Base-by-base conservation (phyloP, 2,113 vertebrate genomes). In the Myiopsitta monachus region DNA sequence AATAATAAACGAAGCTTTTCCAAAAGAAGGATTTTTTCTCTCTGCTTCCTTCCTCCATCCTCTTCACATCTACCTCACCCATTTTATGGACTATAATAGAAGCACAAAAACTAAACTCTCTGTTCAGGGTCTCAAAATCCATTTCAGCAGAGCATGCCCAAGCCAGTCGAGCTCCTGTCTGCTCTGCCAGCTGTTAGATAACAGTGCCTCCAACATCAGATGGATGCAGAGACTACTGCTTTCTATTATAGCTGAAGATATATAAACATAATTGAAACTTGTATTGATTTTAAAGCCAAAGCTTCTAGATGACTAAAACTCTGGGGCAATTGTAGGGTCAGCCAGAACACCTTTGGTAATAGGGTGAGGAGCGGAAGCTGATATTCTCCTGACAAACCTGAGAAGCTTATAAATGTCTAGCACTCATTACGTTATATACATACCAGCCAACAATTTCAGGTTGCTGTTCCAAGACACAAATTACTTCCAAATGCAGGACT, bases 261-360 rank as follows among this genome's bases (percentile, higher is more conserved):
- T 77, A 94, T 94, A 94, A 92, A 93, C 79, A 62, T 78, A 81
- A 81, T 84, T 95, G 92, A 87, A 95, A 76, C 76, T 82, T 54
- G 66, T 91, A 96, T 94, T 94, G 96, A 95, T 95, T 96, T 94
- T 95, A 76, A 88, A 90, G 93, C 61, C 92, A 83, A 90, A 95
- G 94, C 79, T 61, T 96, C 73, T 28, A 77, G 80, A 95, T 96
- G 86, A 95, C 66, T 95, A 87, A 93, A 95, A 87, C 80, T 91
- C 83, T 54, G 57, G 88, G 88, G 77, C 94, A 94, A 16, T 69
- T 27, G 26, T 69, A 64, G 73, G 88, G 95, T 96, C 95, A 96
- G 95, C 95, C 95, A 96, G 88, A 87, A 93, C 91, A 96, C 96
- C 86, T 96, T 55, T 92, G 81, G 83, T 97, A 96, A 96, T 54